These are phyloP conservation scores for Drosophila ercepeae DNA, from an alignment of 1,140 invertebrate species.

Conservation along the genomic window DNA sequence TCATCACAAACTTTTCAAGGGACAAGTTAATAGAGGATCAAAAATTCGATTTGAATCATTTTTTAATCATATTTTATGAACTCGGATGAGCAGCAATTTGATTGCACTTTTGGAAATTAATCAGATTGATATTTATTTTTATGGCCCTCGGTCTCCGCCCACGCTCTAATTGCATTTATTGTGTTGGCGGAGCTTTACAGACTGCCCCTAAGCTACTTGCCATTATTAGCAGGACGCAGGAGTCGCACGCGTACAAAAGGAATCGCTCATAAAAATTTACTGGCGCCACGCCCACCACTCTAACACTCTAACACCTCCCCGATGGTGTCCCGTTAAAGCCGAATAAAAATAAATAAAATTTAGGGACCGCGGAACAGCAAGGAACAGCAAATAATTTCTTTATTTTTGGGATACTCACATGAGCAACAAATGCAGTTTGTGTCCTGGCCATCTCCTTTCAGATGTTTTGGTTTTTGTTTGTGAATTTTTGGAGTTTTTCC, in stretches of 20 bases:
- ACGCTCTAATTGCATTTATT: slow-evolving; percentile 49
- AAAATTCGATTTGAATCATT: too few relatives aligned
- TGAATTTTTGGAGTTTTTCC: slow-evolving; percentile 59
- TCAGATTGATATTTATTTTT: slow-evolving; percentile 43
- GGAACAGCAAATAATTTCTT: slow-evolving; percentile 48
- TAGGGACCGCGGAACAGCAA: slow-evolving; percentile 12
- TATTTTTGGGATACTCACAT: slow-evolving; percentile 40
- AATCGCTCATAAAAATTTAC: slow-evolving; percentile 71
- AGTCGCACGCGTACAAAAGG: slow-evolving; percentile 26
- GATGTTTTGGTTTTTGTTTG: slow-evolving; percentile 17
- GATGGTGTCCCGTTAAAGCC: slow-evolving; percentile 65
- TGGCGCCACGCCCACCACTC: slow-evolving; percentile 29
- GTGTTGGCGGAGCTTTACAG: slow-evolving; percentile 25
- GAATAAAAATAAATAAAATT: slow-evolving; percentile 60
- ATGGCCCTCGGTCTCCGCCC: background rate
- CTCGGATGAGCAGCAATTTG: background rate
- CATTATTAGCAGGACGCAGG: slow-evolving; percentile 35
- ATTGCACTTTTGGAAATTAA: slow-evolving; percentile 37
- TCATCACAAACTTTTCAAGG: too few relatives aligned
- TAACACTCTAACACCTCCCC: slow-evolving; percentile 23
- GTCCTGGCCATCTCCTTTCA: slow-evolving; percentile 8
- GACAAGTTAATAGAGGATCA: too few relatives aligned
- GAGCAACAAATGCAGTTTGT: slow-evolving; percentile 39
- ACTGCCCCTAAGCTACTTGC: slow-evolving; percentile 5
- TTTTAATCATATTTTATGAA: slow-evolving; percentile 10